Evolutionary conservation across 1,140 invertebrate genomes (phyloP).

Genomic region (Drosophila bipectinata): DNA sequence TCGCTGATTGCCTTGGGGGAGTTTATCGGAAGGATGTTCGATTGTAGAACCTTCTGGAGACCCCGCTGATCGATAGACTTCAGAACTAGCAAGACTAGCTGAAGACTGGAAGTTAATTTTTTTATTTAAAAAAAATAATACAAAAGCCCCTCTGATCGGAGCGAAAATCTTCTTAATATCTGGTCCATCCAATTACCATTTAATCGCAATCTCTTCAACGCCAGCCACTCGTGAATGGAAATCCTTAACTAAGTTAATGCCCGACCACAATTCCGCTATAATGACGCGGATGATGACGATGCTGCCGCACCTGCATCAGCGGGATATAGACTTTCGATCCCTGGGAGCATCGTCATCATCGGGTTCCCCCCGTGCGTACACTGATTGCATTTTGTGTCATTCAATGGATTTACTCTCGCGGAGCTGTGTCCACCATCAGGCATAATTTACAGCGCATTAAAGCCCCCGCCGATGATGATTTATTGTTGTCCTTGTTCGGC

Average conservation of each 20-base stretch:
- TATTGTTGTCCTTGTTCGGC: slow-evolving; percentile 56
- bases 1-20: slow-evolving; percentile 8
- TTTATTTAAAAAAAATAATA: not conserved
- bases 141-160: slow-evolving; percentile 8
- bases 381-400: slow-evolving; percentile 61
- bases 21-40: slow-evolving; percentile 23
- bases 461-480: slow-evolving; percentile 68
- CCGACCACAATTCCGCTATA: slow-evolving; percentile 17
- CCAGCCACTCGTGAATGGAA: slow-evolving; percentile 26
- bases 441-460: slow-evolving; percentile 79
- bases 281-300: slow-evolving; percentile 8
- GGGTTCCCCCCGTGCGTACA: slow-evolving; percentile 13
- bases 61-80: not conserved
- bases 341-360: slow-evolving; percentile 7
- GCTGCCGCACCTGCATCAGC: not conserved
- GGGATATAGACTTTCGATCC: slow-evolving; percentile 25
- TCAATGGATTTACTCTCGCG: slow-evolving; percentile 39
- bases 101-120: not conserved
- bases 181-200: slow-evolving; percentile 42
- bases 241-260: slow-evolving; percentile 49
- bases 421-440: slow-evolving; percentile 36
- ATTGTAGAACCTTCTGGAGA: slow-evolving; percentile 7
- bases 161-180: slow-evolving; percentile 22
- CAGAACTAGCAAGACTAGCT: not conserved
- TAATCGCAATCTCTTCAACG: slow-evolving; percentile 41